Evolutionary conservation across 2,797 vertebrate genomes (phyloP).

Genomic region (Sebastes flavidus): DNA sequence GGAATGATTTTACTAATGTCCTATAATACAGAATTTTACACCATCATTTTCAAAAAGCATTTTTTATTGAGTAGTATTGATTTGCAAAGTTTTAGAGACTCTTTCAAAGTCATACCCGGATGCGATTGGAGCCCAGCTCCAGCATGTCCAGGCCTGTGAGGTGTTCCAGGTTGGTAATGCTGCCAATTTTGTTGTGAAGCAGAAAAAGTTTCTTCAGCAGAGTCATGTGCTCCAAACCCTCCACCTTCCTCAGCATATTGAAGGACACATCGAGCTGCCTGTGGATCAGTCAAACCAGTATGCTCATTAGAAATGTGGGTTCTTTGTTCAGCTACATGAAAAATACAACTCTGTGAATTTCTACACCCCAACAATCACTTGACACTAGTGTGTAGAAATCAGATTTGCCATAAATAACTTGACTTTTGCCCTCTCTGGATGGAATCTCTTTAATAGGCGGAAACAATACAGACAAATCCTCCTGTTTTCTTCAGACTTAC

Average conservation of each 20-base stretch:
- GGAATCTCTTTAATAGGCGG: background rate
- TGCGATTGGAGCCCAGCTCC: slow-evolving; percentile 96
- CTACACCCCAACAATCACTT: background rate
- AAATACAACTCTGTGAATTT: background rate
- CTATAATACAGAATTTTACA: background rate
- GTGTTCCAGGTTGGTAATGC: slow-evolving; percentile 89
- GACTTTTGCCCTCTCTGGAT: background rate
- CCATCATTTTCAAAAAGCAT: background rate
- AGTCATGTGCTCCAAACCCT: slow-evolving; percentile 90
- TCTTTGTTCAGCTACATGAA: background rate
- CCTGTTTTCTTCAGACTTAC: slow-evolving; percentile 82
- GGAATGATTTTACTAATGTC: background rate
- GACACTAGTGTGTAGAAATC: background rate
- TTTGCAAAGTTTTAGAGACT: background rate
- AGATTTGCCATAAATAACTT: background rate
- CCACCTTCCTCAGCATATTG: slow-evolving; percentile 92
- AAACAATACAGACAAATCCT: background rate
- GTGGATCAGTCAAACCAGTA: slow-evolving; percentile 38
- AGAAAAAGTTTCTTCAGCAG: slow-evolving; percentile 94
- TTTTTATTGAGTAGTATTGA: background rate
- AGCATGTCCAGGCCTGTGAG: slow-evolving; percentile 92
- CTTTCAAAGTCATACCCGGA: slow-evolving; percentile 86
- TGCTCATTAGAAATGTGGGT: background rate
- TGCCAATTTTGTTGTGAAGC: slow-evolving; percentile 96
- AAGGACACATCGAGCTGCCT: slow-evolving; percentile 96